phyloP scores from a whole-genome alignment of 1,140 invertebrate genomes.

The Camponotus vicinus region DNA sequence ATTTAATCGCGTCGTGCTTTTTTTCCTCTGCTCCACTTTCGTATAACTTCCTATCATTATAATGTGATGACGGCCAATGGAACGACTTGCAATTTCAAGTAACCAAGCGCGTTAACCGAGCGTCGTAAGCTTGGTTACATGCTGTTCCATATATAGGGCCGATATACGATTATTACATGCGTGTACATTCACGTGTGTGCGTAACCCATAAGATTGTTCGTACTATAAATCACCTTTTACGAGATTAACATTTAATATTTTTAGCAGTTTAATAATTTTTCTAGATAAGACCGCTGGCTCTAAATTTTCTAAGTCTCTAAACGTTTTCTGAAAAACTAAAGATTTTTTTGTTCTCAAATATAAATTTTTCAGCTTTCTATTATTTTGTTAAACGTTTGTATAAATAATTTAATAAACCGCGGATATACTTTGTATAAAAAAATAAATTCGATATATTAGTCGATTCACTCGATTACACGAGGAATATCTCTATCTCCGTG shows the following conservation, averaged over 20 bases:
- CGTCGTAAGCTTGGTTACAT: conserved; percentile 39
- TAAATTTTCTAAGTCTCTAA: too few species aligned
- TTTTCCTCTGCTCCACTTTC: not conserved
- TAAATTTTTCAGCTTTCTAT: not conserved
- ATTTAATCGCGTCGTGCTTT: conserved; percentile 41
- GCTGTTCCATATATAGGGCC: not conserved
- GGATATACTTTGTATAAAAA: not conserved
- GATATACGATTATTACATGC: conserved; percentile 6
- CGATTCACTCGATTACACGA: not conserved
- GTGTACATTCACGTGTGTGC: not conserved
- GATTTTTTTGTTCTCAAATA: not conserved
- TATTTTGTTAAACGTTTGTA: too few species aligned
- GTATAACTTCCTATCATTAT: not conserved
- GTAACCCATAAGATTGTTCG: not conserved
- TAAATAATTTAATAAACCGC: too few species aligned
- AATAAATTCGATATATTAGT: conserved; percentile 2
- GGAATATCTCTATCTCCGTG: not conserved
- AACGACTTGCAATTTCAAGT: conserved; percentile 65
- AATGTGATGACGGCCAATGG: conserved; percentile 31
- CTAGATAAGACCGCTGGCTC: too few species aligned
- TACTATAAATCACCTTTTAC: not conserved
- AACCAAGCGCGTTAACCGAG: conserved; percentile 51
- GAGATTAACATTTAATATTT: too few species aligned
- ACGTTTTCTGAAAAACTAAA: not conserved
- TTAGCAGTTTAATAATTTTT: not conserved